phyloP scores from a whole-genome alignment of 1,140 invertebrate genomes.

The Zaprionus ornatus region DNA sequence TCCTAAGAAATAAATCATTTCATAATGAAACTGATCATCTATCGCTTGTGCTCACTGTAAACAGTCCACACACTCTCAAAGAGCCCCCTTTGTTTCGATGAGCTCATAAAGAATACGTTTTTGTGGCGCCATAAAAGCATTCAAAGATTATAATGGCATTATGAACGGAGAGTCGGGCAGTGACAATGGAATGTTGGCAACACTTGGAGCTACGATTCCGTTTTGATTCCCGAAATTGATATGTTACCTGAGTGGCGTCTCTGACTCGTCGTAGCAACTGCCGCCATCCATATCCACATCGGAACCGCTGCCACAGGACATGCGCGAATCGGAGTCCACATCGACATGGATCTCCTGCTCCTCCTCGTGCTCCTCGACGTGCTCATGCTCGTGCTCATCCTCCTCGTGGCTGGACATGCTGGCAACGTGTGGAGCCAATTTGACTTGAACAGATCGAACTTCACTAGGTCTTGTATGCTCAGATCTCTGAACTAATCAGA shows the following conservation, averaged over 20 bases:
- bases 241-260: constrained; percentile 81
- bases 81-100: constrained; percentile 12
- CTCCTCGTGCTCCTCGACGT: constrained; percentile 84
- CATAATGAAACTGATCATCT: background rate
- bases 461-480: constrained; percentile 24
- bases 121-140: constrained; percentile 8
- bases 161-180: background rate
- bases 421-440: constrained; percentile 71
- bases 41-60: background rate
- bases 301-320: constrained; percentile 85
- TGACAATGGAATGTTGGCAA: background rate
- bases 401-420: constrained; percentile 83
- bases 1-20: background rate
- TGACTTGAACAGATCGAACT: constrained; percentile 14
- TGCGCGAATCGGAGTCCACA: constrained; percentile 86
- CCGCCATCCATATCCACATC: constrained; percentile 84
- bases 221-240: background rate
- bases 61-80: background rate
- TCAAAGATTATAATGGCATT: constrained; percentile 18
- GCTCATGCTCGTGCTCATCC: constrained; percentile 78
- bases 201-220: background rate
- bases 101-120: constrained; percentile 15
- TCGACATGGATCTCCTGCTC: constrained; percentile 87
- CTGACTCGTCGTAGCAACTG: constrained; percentile 83
- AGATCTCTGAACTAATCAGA: background rate